phyloP scores from a whole-genome alignment of 2,797 vertebrate genomes.

The Takifugu rubripes region DNA sequence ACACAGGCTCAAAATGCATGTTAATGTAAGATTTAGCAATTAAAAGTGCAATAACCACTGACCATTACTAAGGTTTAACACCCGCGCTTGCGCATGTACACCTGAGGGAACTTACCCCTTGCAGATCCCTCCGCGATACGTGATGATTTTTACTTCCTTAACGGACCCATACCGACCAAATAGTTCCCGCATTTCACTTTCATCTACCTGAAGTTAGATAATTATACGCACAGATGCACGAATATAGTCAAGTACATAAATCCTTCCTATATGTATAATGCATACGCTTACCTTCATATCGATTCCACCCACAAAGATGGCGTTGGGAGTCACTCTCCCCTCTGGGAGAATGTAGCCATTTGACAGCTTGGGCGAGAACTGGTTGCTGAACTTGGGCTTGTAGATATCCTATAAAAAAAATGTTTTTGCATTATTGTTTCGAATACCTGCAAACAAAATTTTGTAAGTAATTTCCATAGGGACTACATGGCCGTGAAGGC shows the following conservation, averaged over 20 bases:
- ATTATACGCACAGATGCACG: conserved; percentile 4
- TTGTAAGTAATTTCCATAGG: neutral
- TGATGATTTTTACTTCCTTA: conserved; percentile 96
- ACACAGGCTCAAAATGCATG: neutral
- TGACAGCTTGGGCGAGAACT: conserved; percentile 64
- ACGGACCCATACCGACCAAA: conserved; percentile 85
- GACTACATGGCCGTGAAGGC: neutral
- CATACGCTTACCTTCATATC: conserved; percentile 82
- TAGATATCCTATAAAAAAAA: conserved; percentile 58
- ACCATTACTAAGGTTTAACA: neutral
- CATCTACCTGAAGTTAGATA: conserved; percentile 78
- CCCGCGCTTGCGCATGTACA: neutral
- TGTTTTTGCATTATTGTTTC: neutral
- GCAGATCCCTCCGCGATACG: conserved; percentile 88
- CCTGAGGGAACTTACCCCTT: conserved; percentile 83
- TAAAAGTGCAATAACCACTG: neutral
- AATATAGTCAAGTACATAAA: neutral
- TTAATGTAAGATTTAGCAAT: neutral
- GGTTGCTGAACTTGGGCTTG: conserved; percentile 59
- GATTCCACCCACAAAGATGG: conserved; percentile 94
- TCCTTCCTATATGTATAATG: too few relatives aligned
- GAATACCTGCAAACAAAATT: too few relatives aligned
- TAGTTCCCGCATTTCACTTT: conserved; percentile 86
- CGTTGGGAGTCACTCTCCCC: conserved; percentile 91
- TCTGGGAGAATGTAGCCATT: conserved; percentile 92